Evolutionary conservation across 1,140 invertebrate genomes (phyloP).

Genomic region (Temnothorax nylanderi): DNA sequence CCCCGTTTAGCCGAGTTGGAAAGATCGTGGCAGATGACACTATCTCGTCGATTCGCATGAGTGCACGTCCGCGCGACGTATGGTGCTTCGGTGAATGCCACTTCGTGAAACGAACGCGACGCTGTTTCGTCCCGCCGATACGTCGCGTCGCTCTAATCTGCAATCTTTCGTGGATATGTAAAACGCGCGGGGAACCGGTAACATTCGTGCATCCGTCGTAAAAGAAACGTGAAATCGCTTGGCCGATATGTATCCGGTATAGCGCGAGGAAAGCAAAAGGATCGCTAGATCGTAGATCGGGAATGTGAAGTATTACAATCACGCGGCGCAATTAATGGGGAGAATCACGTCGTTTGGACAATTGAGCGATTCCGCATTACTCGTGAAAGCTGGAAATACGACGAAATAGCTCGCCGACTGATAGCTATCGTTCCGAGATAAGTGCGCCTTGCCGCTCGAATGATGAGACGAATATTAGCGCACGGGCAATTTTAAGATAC

Average conservation of each 20-base stretch:
- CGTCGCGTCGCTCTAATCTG: slow-evolving; percentile 21
- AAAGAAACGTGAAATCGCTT: slow-evolving; percentile 29
- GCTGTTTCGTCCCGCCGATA: not conserved
- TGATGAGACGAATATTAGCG: not conserved
- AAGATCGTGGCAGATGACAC: slow-evolving; percentile 45
- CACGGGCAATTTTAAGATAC: not conserved
- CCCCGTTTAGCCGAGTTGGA: slow-evolving; percentile 40
- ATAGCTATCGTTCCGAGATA: slow-evolving; percentile 1
- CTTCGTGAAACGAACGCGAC: slow-evolving; percentile 2
- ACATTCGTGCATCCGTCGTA: not conserved
- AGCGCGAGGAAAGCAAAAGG: not conserved
- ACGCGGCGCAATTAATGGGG: not conserved
- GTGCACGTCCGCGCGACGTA: slow-evolving; percentile 40
- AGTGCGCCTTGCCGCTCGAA: not conserved
- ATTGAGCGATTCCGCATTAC: not conserved
- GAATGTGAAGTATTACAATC: not conserved
- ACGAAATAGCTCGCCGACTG: not conserved
- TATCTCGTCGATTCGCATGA: slow-evolving; percentile 64
- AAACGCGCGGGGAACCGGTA: not conserved
- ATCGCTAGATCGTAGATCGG: not conserved
- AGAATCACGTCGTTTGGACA: not conserved
- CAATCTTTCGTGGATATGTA: slow-evolving; percentile 41
- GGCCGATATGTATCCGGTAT: not conserved
- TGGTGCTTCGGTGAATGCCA: not conserved
- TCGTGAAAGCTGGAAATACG: not conserved